phyloP scores from a whole-genome alignment of 2,888 invertebrate species.

The Syrphus vitripennis region DNA sequence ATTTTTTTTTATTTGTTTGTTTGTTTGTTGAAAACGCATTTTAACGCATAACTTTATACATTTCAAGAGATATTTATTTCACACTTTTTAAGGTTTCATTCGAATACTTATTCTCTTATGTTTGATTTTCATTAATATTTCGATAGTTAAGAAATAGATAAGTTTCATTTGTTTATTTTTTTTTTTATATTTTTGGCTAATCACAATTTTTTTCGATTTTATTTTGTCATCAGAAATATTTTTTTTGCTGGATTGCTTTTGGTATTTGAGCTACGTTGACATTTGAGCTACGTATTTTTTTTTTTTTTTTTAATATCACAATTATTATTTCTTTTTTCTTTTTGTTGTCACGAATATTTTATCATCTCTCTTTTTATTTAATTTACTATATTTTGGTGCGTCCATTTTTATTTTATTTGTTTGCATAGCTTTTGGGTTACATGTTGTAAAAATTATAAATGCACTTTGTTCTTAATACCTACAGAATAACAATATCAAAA shows the following conservation, averaged over 20 bases:
- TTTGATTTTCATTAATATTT: constrained; percentile 48
- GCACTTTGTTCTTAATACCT: constrained; percentile 68
- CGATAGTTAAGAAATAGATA: constrained; percentile 52
- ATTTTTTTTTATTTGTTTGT: constrained; percentile 3
- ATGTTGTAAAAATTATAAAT: constrained; percentile 66
- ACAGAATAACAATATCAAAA: constrained; percentile 65
- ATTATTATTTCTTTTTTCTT: constrained; percentile 33
- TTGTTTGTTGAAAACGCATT: constrained; percentile 64
- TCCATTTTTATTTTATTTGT: constrained; percentile 8
- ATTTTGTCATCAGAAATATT: constrained; percentile 20
- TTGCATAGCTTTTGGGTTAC: constrained; percentile 56
- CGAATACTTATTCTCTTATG: not conserved
- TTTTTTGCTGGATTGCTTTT: constrained; percentile 27
- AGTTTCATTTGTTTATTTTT: constrained; percentile 3
- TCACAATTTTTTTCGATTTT: constrained; percentile 69
- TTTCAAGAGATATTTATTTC: constrained; percentile 18
- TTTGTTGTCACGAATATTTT: constrained; percentile 3
- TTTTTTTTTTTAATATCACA: constrained; percentile 56
- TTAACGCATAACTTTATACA: constrained; percentile 51
- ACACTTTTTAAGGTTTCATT: constrained; percentile 19
- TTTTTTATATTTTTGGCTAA: constrained; percentile 43
- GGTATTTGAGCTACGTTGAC: constrained; percentile 66
- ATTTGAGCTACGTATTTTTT: constrained; percentile 63
- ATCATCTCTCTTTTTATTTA: constrained; percentile 9
- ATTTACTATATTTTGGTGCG: constrained; percentile 45